These are phyloP conservation scores for Fistularia commersonii DNA, from an alignment of 2,797 vertebrate genomes.

Conservation along the genomic window DNA sequence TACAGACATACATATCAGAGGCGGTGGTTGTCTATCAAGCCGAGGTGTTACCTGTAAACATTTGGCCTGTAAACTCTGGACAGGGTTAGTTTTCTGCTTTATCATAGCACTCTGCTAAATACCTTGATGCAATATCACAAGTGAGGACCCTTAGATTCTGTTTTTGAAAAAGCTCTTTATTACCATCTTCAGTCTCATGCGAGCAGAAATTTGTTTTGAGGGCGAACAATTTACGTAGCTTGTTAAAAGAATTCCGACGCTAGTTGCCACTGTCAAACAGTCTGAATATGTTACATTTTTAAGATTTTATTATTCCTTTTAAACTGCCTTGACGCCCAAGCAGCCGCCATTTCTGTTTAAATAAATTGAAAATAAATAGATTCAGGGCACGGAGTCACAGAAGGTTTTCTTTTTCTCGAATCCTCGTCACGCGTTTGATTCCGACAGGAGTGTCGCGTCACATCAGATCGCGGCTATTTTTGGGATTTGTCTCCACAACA, in stretches of 20 bases:
- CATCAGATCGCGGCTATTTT: conserved; percentile 40
- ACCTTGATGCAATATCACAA: conserved; percentile 65
- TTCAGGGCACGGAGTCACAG: conserved; percentile 35
- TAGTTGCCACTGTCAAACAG: no score
- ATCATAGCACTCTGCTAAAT: conserved; percentile 40
- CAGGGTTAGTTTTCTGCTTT: conserved; percentile 56
- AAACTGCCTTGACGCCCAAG: conserved; percentile 30
- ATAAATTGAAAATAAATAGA: conserved; percentile 10
- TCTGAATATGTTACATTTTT: conserved; percentile 28
- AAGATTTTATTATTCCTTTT: conserved; percentile 28
- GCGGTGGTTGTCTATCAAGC: conserved; percentile 51
- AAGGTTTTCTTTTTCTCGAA: conserved; percentile 39
- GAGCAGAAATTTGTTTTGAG: neutral
- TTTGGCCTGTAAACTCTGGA: conserved; percentile 47
- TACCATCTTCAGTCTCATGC: conserved; percentile 15
- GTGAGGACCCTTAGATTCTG: conserved; percentile 36
- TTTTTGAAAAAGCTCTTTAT: conserved; percentile 39
- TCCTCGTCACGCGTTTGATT: conserved; percentile 27
- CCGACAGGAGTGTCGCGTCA: conserved; percentile 27
- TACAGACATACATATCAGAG: conserved; percentile 75
- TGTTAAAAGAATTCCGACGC: no score
- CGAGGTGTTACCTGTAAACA: conserved; percentile 50
- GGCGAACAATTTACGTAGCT: no score
- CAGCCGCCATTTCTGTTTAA: conserved; percentile 41
- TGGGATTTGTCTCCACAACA: conserved; percentile 58